phyloP scores from a whole-genome alignment of 2,888 invertebrate species.

The Stenotaenia linearis region DNA sequence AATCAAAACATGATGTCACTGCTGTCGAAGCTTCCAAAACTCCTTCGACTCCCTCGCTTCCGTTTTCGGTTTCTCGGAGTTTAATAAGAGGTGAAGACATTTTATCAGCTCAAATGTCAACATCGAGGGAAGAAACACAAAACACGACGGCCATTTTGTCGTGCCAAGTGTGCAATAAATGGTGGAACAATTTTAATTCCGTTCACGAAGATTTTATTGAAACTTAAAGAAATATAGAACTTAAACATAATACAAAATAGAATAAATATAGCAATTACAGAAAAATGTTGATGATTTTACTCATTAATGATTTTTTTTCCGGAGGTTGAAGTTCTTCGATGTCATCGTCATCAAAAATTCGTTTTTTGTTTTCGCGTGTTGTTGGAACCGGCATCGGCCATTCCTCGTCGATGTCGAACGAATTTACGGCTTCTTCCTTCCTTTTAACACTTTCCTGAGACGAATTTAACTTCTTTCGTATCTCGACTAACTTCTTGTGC shows the following conservation, averaged over 20 bases:
- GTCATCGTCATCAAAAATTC: not conserved
- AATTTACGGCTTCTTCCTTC: not conserved
- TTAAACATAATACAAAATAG: not conserved
- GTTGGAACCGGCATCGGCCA: too few species aligned
- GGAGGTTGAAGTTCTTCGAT: not conserved
- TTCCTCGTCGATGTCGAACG: too few species aligned
- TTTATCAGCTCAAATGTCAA: too few species aligned
- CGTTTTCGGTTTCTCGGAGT: too few species aligned
- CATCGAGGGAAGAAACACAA: not conserved
- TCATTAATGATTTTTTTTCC: not conserved
- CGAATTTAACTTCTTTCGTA: not conserved
- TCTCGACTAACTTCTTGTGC: not conserved
- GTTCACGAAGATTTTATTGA: too few species aligned
- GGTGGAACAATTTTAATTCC: not conserved
- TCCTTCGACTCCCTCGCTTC: too few species aligned
- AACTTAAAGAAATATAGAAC: too few species aligned
- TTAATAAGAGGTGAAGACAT: too few species aligned
- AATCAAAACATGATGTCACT: not conserved
- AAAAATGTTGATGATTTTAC: not conserved
- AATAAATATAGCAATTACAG: not conserved
- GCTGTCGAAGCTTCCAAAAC: too few species aligned
- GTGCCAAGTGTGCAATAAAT: not conserved
- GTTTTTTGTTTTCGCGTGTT: too few species aligned
- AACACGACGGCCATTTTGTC: not conserved
- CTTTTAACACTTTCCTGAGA: not conserved